Percentiles rank a stretch among this genome's conserved stretches.
phyloP scores from a whole-genome alignment of 2,113 vertebrate genomes.

The Syngnathoides biaculeatus region DNA sequence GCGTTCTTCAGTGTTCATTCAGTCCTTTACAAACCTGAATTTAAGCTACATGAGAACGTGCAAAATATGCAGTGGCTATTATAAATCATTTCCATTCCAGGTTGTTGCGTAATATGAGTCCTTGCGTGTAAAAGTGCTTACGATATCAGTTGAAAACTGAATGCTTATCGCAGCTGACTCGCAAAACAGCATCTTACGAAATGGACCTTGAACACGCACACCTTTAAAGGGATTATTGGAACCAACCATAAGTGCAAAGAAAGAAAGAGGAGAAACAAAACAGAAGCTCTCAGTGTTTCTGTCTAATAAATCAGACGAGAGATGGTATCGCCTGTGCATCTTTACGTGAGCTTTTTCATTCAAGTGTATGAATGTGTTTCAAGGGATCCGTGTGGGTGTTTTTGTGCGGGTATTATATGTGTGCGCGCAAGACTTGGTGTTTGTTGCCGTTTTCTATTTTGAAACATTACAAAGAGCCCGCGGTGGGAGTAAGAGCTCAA shows the following conservation, averaged over 20 bases:
- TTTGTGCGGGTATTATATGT: slow-evolving; percentile 31
- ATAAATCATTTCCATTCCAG: not conserved
- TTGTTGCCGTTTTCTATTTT: slow-evolving; percentile 47
- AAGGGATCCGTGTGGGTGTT: slow-evolving; percentile 22
- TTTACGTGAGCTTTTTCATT: slow-evolving; percentile 37
- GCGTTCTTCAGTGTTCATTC: too few species aligned
- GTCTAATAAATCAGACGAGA: slow-evolving; percentile 36
- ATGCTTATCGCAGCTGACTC: not conserved
- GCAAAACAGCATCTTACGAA: not conserved
- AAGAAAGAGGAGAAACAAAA: not conserved
- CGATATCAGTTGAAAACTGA: not conserved
- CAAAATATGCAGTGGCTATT: not conserved
- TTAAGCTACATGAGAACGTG: too few species aligned
- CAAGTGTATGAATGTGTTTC: slow-evolving; percentile 41
- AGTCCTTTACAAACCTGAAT: too few species aligned
- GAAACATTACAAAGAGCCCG: slow-evolving; percentile 47
- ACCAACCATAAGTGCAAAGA: not conserved
- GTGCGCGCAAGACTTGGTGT: slow-evolving; percentile 25
- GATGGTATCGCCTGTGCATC: slow-evolving; percentile 37
- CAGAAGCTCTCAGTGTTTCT: slow-evolving; percentile 10
- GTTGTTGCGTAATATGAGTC: not conserved
- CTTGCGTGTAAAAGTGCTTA: not conserved
- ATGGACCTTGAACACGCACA: not conserved
- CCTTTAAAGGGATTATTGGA: not conserved
- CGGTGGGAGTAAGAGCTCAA: slow-evolving; percentile 53